phyloP scores from a whole-genome alignment of 2,113 vertebrate genomes.

The Etheostoma cragini region DNA sequence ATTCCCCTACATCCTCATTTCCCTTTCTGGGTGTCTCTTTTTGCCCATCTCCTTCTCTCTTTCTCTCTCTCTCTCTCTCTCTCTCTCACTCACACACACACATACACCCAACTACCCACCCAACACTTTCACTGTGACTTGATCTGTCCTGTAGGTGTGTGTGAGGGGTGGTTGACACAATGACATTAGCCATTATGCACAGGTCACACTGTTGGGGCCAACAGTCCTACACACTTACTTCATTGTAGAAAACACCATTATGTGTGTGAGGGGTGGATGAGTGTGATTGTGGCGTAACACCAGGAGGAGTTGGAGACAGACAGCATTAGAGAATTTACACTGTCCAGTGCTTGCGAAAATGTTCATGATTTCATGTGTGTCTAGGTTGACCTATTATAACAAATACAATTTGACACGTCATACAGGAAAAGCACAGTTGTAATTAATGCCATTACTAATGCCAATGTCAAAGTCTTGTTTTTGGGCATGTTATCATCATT shows the following conservation, averaged over 20 bases:
- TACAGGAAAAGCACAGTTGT: background rate
- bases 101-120: background rate
- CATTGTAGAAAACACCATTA: background rate
- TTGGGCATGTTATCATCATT: background rate
- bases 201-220: conserved; percentile 28
- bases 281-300: too few relatives aligned
- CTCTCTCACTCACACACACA: too few relatives aligned
- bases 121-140: background rate
- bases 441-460: background rate
- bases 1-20: background rate
- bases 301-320: too few relatives aligned
- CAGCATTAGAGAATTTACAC: too few relatives aligned
- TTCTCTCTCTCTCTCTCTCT: background rate
- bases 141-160: conserved; percentile 20
- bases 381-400: background rate
- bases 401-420: background rate
- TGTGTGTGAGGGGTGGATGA: background rate
- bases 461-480: background rate
- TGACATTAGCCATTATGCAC: conserved; percentile 15
- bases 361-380: background rate
- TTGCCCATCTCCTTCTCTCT: background rate
- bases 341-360: background rate
- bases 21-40: conserved; percentile 13
- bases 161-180: conserved; percentile 22
- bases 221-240: background rate